Evolutionary conservation across 2,888 invertebrate species (phyloP).

Genomic region (Ophioninae sp.): DNA sequence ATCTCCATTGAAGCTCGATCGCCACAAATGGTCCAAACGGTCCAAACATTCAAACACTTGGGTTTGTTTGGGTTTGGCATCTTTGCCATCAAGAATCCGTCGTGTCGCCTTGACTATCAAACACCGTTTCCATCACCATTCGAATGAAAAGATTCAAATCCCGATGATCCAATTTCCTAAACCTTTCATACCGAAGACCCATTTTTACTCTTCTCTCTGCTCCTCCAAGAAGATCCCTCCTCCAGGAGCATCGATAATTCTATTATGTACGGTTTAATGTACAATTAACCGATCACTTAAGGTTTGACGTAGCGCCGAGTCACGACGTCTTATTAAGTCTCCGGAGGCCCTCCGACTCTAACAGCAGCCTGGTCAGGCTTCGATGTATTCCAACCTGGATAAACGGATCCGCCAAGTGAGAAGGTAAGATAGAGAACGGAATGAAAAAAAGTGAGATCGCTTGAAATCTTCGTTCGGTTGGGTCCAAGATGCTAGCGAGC

Average conservation of each 20-base stretch:
- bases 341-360: slow-evolving; percentile 53
- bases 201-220: too few species aligned
- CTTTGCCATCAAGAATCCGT: too few species aligned
- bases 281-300: slow-evolving; percentile 81
- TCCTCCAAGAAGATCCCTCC: neutral
- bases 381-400: slow-evolving; percentile 50
- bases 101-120: too few species aligned
- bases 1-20: too few species aligned
- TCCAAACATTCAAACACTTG: too few species aligned
- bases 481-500: slow-evolving; percentile 40
- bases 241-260: slow-evolving; percentile 75
- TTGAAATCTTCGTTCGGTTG: slow-evolving; percentile 54
- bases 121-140: too few species aligned
- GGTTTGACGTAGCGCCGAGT: slow-evolving; percentile 79
- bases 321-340: slow-evolving; percentile 81
- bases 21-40: too few species aligned
- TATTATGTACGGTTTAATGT: slow-evolving; percentile 81
- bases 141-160: too few species aligned
- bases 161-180: too few species aligned
- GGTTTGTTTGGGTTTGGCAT: too few species aligned
- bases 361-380: slow-evolving; percentile 61
- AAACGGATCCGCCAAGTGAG: slow-evolving; percentile 39
- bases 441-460: slow-evolving; percentile 36
- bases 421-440: slow-evolving; percentile 23
- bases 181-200: too few species aligned